Evolutionary conservation across 2,113 vertebrate species (phyloP), one percentile per base, ranked within the genome.

Genomic region (Grallaria varia): DNA sequence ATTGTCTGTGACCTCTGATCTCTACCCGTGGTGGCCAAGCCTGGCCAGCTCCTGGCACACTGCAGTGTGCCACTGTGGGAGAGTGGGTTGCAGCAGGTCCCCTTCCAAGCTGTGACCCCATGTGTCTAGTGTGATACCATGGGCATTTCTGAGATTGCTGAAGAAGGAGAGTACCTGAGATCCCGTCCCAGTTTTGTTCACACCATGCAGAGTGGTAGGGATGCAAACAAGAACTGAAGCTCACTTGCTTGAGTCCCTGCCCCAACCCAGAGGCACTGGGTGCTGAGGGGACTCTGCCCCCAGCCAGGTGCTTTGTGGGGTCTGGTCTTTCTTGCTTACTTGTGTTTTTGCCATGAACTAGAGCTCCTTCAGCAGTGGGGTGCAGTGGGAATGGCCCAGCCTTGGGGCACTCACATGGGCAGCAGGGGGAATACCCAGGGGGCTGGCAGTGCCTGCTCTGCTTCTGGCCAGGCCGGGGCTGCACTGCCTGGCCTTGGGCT

Each of bases 41-140:
- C 62, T n/a, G 0, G 0, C 56, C 56, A n/a, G 66, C 49, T 19
- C 17, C 33, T 12, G 52, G 25, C 47, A 7, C 1, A 0, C 12
- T 35, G 56, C 20, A 39, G 49, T 35, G 30, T 35, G 66, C 22
- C 0, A 0, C 53, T 55, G 33, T 3, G 17, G n/a, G 30, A 15
- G 68, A 55, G 45, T 12, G 2, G 14, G 22, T 24, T 42, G 52
- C 10, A 3, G 27, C 23, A 17, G 11, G 28, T 56, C 40, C 18
- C 23, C 10, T 64, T 59, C 53, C 3, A 7, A 62, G n/a, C 40
- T 72, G 63, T 35, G 39, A 47, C 63, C 39, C 21, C 21, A 3
- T 0, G 15, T 24, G 23, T 56, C 52, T 77, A 40, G 13, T 22
- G 2, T 33, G 44, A 28, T 27, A 49, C 10, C 20, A 2, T 6